Base-by-base conservation (phyloP, 1,140 invertebrate genomes). In the Drosophila carrolli region DNA sequence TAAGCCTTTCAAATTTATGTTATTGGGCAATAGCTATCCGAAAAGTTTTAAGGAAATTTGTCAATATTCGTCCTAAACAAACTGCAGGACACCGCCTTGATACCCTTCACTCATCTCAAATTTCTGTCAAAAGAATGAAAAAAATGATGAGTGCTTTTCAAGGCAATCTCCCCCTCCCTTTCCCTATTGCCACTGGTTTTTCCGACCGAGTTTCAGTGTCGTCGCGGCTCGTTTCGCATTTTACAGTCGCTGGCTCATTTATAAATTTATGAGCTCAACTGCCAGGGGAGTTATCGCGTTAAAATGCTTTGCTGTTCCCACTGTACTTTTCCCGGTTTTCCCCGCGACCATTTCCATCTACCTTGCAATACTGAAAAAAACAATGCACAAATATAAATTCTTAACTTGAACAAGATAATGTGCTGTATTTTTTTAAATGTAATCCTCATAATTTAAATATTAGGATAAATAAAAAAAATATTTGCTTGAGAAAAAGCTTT, bases 191-290 rank as follows among this genome's bases (percentile, higher is more conserved):
- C 65, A 53, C 47, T 66, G 65, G 60, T 71, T 62, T 51, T 56
- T 59, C 60, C 54, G 53, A 74, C 43, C 14, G 60, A 48, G 46
- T 60, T 55, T 76, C 68, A 55, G 66, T 78, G 84, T 86, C 77
- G 77, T 88, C 73, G 73, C 75, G 83, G 83, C 82, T 88, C 82
- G 82, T 75, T 85, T 86, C 78, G 70, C 75, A 88, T 86, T 88
- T 86, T 88, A 86, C 83, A 88, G 82, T 82, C 82, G 83, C 72
- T 84, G 76, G 83, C 84, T 89, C 84, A 88, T 88, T 88, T 88
- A 88, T 88, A 88, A 88, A 88, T 88, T 88, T 88, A 88, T 88
- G 83, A 89, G 80, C 84, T 88, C 83, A 89, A 88, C 79, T 89
- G 83, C 84, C 83, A 83, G 83, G 83, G 83, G 83, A 88, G 83